phyloP scores from a whole-genome alignment of 2,113 vertebrate species.

The Atrichornis clamosus region DNA sequence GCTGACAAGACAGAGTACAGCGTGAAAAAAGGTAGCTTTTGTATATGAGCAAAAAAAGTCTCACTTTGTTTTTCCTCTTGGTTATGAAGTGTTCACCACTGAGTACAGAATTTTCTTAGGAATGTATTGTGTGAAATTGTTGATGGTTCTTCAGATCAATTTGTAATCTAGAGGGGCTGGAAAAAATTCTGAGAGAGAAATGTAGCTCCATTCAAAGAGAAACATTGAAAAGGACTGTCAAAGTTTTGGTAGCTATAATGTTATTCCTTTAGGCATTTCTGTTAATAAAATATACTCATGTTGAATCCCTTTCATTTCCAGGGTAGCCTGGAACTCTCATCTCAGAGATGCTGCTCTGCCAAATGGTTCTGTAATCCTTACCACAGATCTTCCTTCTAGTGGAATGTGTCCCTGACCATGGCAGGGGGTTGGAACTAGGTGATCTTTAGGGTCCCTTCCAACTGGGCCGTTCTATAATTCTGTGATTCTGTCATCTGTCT shows the following conservation, averaged over 20 bases:
- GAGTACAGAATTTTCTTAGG: not conserved
- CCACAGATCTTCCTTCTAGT: not conserved
- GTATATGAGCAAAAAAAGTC: not conserved
- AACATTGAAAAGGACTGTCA: not conserved
- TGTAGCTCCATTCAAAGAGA: not conserved
- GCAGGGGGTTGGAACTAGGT: not conserved
- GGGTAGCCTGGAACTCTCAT: not conserved
- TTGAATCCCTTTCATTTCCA: slow-evolving; percentile 2
- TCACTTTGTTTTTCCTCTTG: not conserved
- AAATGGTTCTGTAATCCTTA: not conserved
- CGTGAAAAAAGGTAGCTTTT: not conserved
- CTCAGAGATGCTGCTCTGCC: not conserved
- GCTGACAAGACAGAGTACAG: not conserved
- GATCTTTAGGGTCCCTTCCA: not conserved
- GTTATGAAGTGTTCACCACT: not conserved
- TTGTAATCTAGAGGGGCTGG: not conserved
- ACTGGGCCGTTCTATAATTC: not conserved
- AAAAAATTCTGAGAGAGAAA: not conserved
- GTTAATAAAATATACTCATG: not conserved
- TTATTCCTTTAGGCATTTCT: not conserved
- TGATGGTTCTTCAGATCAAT: not conserved
- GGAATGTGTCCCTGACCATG: not conserved
- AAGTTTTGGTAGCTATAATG: not conserved
- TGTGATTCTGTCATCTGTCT: not conserved
- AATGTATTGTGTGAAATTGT: not conserved